A percentile compares a stretch with the other conserved stretches of the same genome.
These are phyloP conservation scores for Cydia fagiglandana DNA, from an alignment of 1,140 invertebrate species.

Conservation along the genomic window DNA sequence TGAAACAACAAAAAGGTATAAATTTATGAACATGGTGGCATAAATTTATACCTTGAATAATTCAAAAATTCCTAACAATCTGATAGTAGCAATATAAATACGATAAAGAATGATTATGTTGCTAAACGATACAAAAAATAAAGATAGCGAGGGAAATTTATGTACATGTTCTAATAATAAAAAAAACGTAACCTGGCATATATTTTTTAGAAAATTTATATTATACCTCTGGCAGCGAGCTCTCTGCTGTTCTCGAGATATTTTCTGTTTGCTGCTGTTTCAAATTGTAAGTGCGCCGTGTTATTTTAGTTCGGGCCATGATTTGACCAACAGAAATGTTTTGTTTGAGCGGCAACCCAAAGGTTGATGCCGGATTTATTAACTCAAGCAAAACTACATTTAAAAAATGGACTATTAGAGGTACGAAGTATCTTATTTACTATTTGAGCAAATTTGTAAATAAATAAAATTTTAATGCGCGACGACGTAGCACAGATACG, in stretches of 20 bases:
- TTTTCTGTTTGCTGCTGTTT: background rate
- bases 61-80: background rate
- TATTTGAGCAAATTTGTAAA: background rate
- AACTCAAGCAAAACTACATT: background rate
- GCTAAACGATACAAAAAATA: no score
- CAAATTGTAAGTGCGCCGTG: background rate
- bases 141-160: background rate
- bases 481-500: background rate
- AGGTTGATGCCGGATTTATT: background rate
- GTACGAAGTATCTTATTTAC: background rate
- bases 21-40: no score
- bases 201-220: background rate
- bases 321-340: background rate
- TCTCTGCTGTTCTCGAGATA: background rate
- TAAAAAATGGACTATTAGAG: no score
- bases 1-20: background rate
- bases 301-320: background rate
- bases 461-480: constrained; percentile 4
- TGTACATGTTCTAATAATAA: background rate
- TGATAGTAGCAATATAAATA: no score
- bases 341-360: background rate
- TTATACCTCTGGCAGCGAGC: background rate
- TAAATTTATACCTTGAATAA: background rate
- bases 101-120: no score
- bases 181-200: background rate